Evolutionary conservation across 2,113 vertebrate species (phyloP).

Genomic region (Felis chaus): DNA sequence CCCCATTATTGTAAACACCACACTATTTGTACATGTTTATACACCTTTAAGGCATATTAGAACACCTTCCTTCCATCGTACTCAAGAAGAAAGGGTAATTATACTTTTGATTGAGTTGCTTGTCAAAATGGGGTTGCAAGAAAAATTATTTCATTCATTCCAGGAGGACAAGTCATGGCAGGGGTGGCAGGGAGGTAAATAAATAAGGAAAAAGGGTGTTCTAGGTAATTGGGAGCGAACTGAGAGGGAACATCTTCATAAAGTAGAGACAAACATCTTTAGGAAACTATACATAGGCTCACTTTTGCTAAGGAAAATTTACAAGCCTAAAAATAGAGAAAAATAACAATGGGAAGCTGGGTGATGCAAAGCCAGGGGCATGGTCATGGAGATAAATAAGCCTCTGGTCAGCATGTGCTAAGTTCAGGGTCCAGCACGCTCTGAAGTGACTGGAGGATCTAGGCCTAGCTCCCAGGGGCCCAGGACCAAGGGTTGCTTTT

Average conservation of each 20-base stretch:
- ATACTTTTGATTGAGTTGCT: neutral
- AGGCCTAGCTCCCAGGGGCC: neutral
- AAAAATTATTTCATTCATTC: slow-evolving; percentile 6
- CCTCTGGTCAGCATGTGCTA: neutral
- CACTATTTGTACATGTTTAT: neutral
- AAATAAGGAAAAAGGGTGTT: neutral
- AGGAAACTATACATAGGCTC: neutral
- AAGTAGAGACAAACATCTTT: neutral
- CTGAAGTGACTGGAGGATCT: neutral
- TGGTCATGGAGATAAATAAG: neutral
- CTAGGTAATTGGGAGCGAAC: neutral
- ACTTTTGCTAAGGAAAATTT: slow-evolving; percentile 1
- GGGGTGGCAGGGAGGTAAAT: neutral
- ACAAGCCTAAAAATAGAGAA: neutral
- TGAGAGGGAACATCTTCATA: neutral
- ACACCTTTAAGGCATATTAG: neutral
- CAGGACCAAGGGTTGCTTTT: neutral
- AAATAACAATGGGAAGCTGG: neutral
- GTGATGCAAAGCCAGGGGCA: neutral
- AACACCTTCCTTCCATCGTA: neutral
- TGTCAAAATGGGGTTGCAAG: slow-evolving; percentile 20
- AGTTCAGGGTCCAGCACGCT: neutral
- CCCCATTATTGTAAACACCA: rapidly evolving
- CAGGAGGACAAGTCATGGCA: neutral
- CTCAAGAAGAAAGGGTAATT: neutral